Conservation (phyloP, 92 coral and sea anemone genomes). For the Epizoanthus rinbou region DNA sequence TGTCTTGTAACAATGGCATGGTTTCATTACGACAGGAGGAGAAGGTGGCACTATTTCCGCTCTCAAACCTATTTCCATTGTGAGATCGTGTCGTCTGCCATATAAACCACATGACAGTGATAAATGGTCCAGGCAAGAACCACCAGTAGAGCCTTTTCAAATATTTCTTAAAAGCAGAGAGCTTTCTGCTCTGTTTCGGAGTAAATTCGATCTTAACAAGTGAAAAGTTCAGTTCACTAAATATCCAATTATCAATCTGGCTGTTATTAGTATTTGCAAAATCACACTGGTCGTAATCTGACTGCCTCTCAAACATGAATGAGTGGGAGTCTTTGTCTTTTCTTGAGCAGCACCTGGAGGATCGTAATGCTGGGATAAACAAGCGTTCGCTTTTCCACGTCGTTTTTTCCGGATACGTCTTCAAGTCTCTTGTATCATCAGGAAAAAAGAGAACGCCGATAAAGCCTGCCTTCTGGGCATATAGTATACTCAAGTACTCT, state of each 20-base stretch:
- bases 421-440: not conserved
- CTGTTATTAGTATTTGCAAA: not conserved
- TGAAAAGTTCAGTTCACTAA: not conserved
- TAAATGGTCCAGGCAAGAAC: not conserved
- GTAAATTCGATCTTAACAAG: not conserved
- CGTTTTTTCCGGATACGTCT: not conserved
- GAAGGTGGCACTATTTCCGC: no score
- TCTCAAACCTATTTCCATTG: no score
- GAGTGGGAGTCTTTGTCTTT: no score
- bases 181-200: not conserved
- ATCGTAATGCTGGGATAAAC: not conserved
- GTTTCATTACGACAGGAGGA: no score
- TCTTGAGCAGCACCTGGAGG: not conserved
- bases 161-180: not conserved
- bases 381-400: not conserved
- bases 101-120: conserved; percentile 3
- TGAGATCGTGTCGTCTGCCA: not conserved
- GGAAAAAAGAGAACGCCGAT: not conserved
- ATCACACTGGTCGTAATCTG: no score
- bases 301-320: no score
- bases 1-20: no score
- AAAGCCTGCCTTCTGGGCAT: conserved; percentile 22
- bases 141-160: not conserved
- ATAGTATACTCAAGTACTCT: not conserved
- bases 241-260: not conserved